Conservation (phyloP, 2,888 invertebrate genomes). For the Tromatobia lineatoria region DNA sequence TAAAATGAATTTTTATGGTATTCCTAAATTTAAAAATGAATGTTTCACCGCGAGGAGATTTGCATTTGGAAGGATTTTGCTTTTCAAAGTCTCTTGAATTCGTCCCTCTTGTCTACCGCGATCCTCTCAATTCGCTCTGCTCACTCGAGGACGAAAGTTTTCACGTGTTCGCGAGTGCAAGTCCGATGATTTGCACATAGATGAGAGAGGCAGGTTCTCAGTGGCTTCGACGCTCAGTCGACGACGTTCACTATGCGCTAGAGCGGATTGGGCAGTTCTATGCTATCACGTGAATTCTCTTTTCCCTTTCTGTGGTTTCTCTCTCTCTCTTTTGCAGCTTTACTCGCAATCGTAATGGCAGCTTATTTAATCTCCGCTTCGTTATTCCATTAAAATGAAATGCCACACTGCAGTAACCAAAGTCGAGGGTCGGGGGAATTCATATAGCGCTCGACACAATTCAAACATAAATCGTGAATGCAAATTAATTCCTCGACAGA, state of each 20-base stretch:
- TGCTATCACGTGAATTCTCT: constrained; percentile 40
- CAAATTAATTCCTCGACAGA: neutral
- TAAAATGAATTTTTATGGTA: no score
- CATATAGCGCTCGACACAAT: constrained; percentile 9
- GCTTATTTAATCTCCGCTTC: constrained; percentile 14
- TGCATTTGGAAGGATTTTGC: constrained; percentile 13
- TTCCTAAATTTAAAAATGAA: no score
- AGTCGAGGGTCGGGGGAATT: neutral
- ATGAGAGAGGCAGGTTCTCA: constrained; percentile 14
- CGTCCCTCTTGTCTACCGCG: constrained; percentile 16
- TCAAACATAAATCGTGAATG: constrained; percentile 27
- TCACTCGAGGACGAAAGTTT: constrained; percentile 28
- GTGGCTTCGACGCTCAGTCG: constrained; percentile 38
- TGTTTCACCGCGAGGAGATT: constrained; percentile 25
- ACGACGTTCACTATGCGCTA: constrained; percentile 9
- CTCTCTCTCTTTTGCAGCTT: neutral
- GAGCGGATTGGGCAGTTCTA: constrained; percentile 4
- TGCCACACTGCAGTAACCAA: neutral
- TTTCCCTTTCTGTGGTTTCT: constrained; percentile 1
- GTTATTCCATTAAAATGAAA: constrained; percentile 43
- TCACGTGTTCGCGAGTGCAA: constrained; percentile 9
- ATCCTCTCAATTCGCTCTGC: constrained; percentile 25
- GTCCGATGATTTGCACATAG: constrained; percentile 50
- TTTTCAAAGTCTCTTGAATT: neutral
- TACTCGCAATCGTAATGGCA: constrained; percentile 9